Evolutionary conservation across 2,113 vertebrate genomes (phyloP).

Genomic region (Hyaena hyaena): DNA sequence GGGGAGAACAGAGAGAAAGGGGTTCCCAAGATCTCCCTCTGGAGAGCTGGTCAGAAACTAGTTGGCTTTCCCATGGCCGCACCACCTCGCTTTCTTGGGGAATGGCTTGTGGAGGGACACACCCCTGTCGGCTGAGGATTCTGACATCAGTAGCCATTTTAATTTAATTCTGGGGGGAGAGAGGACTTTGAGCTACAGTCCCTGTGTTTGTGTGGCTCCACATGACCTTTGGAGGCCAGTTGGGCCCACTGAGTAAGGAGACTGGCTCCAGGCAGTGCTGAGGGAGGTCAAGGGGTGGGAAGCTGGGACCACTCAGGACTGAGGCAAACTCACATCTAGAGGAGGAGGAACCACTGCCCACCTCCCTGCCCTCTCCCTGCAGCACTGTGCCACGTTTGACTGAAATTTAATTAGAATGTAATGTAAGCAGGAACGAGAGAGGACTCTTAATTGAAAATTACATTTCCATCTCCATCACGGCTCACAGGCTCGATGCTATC

Average conservation of each 20-base stretch:
- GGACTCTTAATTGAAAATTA: constrained; percentile 84
- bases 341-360: rapidly evolving
- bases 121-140: neutral
- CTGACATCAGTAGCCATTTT: neutral
- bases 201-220: too few relatives aligned
- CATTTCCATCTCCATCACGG: constrained; percentile 82
- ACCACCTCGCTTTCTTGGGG: neutral
- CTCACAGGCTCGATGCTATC: constrained; percentile 72
- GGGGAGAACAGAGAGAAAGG: neutral
- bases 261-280: neutral
- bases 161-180: neutral
- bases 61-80: neutral
- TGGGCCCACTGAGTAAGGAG: neutral
- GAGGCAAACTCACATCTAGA: neutral
- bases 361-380: neutral
- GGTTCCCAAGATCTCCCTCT: neutral
- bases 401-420: constrained; percentile 84
- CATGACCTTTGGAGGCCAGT: neutral
- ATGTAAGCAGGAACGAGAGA: constrained; percentile 77
- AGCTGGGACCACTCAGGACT: neutral
- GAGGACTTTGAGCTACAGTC: neutral
- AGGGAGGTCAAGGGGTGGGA: neutral
- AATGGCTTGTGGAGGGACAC: neutral
- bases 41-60: neutral
- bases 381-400: constrained; percentile 54